Conservation (phyloP, 2,888 invertebrate species). For the Metellina segmentata region DNA sequence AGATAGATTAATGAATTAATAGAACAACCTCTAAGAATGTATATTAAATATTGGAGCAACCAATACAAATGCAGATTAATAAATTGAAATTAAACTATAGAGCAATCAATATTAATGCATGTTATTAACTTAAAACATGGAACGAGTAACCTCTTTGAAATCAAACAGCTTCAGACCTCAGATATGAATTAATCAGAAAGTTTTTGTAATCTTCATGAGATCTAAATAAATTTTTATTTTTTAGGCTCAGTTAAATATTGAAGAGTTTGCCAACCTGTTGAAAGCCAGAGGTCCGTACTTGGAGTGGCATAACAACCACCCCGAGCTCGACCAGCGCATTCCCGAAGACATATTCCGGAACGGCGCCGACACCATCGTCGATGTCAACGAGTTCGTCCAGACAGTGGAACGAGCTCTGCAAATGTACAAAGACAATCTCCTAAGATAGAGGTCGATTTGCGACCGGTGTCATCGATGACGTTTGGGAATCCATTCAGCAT, state of each 20-base stretch:
- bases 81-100: no score
- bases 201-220: not conserved
- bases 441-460: not conserved
- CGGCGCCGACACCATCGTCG: slow-evolving; percentile 72
- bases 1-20: no score
- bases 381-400: slow-evolving; percentile 70
- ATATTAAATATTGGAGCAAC: no score
- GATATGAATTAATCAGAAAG: no score
- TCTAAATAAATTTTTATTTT: slow-evolving; percentile 24
- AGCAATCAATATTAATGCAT: no score
- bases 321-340: slow-evolving; percentile 66
- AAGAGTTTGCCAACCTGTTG: slow-evolving; percentile 70
- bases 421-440: slow-evolving; percentile 19
- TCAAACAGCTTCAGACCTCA: no score
- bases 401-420: slow-evolving; percentile 60
- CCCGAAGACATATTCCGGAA: slow-evolving; percentile 71
- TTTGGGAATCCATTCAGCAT: not conserved
- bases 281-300: slow-evolving; percentile 71
- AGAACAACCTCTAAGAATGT: no score
- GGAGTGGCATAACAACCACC: slow-evolving; percentile 74
- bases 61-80: no score
- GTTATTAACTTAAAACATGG: no score
- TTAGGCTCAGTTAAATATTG: slow-evolving; percentile 75
- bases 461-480: not conserved
- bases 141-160: no score